Evolutionary conservation across 2,113 vertebrate species (phyloP).

Genomic region (Phaethon lepturus): DNA sequence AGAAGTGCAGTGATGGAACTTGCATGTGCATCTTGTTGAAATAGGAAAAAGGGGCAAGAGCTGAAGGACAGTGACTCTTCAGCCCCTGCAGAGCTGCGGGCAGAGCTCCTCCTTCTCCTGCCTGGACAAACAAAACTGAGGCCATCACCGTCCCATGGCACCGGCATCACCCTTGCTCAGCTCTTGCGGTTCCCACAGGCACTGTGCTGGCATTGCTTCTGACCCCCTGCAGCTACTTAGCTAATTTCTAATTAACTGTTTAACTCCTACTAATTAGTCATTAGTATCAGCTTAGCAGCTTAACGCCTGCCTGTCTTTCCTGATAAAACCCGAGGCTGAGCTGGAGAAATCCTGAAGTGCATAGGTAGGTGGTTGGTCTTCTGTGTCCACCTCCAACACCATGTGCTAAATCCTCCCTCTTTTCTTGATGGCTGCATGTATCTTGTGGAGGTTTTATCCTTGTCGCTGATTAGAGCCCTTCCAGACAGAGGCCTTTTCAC

Average conservation of each 20-base stretch:
- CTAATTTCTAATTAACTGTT: slow-evolving; percentile 58
- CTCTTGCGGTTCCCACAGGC: fast-evolving
- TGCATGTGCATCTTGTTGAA: fast-evolving
- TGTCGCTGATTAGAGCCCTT: not conserved
- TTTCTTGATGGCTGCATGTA: not conserved
- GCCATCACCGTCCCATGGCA: not conserved
- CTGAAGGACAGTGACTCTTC: not conserved
- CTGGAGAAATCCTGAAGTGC: not conserved
- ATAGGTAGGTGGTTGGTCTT: not conserved
- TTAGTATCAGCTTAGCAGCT: slow-evolving; percentile 57
- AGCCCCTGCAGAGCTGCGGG: not conserved
- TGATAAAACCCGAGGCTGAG: not conserved
- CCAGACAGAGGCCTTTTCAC: not conserved
- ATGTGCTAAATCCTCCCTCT: not conserved
- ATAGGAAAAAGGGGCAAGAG: not conserved
- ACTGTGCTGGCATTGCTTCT: not conserved
- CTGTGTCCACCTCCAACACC: not conserved
- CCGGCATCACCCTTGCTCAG: not conserved
- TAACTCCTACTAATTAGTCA: slow-evolving; percentile 60
- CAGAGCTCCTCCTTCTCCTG: not conserved
- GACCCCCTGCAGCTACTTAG: slow-evolving; percentile 3
- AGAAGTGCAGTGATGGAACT: not conserved
- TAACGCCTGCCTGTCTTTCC: slow-evolving; percentile 22
- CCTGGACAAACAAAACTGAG: not conserved
- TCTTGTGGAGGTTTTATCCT: not conserved